Base-by-base conservation (phyloP, 2,888 invertebrate genomes). In the Drosophila histrio region DNA sequence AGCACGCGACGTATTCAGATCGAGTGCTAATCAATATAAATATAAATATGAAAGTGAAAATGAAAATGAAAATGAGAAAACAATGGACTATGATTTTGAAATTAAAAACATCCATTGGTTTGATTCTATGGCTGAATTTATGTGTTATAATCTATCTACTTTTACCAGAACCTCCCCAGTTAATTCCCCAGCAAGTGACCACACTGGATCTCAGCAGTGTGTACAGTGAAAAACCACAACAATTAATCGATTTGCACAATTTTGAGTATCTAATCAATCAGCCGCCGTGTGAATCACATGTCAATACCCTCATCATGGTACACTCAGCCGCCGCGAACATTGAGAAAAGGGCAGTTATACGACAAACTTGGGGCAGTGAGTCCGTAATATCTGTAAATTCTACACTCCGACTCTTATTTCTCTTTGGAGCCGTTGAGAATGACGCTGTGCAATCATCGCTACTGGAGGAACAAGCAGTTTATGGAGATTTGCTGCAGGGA, bases 401-500 rank as follows among this genome's bases (percentile, higher is more conserved):
- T 0, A 9, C 74, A 2, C 34, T 77, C 6, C 62, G 73, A 0
- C 17, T 73, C 6, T 13, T 76, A 9, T 76, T 76, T 19, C 44
- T 77, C 0, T 8, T 73, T 9, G 77, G 76, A 1, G 46, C 5
- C 1, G 62, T 60, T 0, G 17, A 28, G 2, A 21, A 56, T 15
- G 11, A 7, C 1, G 11, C 22, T 0, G 4, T 41, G 36, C 65
- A 77, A 17, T 24, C 44, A 0, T 3, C 24, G 2, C 15, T 76
- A 8, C 3, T 11, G 38, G 9, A 9, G 13, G 76, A 76, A n/a
- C 65, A 77, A 0, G 0, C 19, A 0, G 21, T 26, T 0, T 24
- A 61, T 9, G 63, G 61, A 0, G 96, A 96, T 87, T 92, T 96
- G 36, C 93, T 96, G 9, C 95, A 96, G 83, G 96, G 96, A 0